phyloP scores from a whole-genome alignment of 92 coral and sea anemone species.

The Palythoa grandiflora region DNA sequence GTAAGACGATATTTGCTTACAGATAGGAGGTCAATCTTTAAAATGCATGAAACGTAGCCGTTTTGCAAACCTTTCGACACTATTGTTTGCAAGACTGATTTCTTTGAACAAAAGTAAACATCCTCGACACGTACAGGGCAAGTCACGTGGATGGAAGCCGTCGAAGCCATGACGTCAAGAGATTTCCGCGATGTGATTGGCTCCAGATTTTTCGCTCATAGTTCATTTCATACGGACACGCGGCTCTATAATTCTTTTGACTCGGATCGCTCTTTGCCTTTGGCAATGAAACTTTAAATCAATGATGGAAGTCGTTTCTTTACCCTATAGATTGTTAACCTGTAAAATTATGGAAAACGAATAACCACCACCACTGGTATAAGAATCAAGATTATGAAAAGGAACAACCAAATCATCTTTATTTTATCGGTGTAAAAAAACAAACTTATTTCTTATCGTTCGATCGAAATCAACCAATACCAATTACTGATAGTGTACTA shows the following conservation, averaged over 20 bases:
- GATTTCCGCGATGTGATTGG: not conserved
- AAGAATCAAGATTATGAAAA: too few species aligned
- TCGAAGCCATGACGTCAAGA: conserved; percentile 11
- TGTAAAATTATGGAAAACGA: too few species aligned
- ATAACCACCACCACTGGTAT: too few species aligned
- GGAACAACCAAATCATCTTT: too few species aligned
- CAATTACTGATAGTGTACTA: too few species aligned
- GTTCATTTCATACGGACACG: not conserved
- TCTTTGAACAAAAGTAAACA: not conserved
- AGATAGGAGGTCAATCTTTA: not conserved
- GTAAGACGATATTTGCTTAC: not conserved
- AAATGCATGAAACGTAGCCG: conserved; percentile 4
- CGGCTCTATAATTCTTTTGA: not conserved
- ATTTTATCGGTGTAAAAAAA: too few species aligned
- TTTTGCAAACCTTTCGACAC: conserved; percentile 15
- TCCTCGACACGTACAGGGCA: not conserved
- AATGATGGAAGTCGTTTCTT: too few species aligned
- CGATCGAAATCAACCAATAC: too few species aligned
- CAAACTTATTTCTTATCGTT: too few species aligned
- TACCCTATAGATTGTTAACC: not conserved
- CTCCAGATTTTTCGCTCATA: not conserved
- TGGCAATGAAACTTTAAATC: not conserved
- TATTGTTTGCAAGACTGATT: not conserved
- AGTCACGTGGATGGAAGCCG: not conserved
- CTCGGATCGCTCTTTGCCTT: conserved; percentile 12